Percentiles rank a stretch among this genome's conserved stretches.
These are phyloP conservation scores for Cyphomyrus plagiostoma DNA, from an alignment of 2,113 vertebrate genomes.

Conservation along the genomic window DNA sequence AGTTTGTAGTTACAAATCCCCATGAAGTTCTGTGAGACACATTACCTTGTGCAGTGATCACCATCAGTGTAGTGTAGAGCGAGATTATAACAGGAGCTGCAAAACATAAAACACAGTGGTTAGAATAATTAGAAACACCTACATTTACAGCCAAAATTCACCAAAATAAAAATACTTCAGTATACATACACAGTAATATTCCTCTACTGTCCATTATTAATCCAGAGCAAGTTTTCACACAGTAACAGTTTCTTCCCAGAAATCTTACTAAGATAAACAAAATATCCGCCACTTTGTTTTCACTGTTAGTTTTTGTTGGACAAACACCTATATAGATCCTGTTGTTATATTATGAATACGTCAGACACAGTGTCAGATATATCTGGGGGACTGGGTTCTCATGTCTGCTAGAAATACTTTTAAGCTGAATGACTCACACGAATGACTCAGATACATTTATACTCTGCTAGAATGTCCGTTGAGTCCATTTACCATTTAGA, in stretches of 20 bases:
- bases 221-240: neutral
- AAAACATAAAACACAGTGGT: neutral
- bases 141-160: neutral
- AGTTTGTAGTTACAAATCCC: neutral
- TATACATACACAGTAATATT: slow-evolving; percentile 3
- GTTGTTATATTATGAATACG: neutral
- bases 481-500: neutral
- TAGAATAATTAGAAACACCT: neutral
- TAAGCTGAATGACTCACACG: neutral
- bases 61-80: neutral
- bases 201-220: neutral
- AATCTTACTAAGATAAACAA: neutral
- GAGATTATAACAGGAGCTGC: neutral
- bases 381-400: neutral
- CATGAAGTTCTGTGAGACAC: neutral
- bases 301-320: neutral
- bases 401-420: neutral
- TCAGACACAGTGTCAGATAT: neutral
- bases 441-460: neutral
- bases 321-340: neutral
- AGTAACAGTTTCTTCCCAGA: neutral
- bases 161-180: neutral
- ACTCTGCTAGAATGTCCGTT: neutral
- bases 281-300: neutral
- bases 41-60: neutral